Evolutionary conservation across 2,888 invertebrate species (phyloP), one percentile per base, ranked within the genome.

Genomic region (Lordiphosa andalusiaca): DNA sequence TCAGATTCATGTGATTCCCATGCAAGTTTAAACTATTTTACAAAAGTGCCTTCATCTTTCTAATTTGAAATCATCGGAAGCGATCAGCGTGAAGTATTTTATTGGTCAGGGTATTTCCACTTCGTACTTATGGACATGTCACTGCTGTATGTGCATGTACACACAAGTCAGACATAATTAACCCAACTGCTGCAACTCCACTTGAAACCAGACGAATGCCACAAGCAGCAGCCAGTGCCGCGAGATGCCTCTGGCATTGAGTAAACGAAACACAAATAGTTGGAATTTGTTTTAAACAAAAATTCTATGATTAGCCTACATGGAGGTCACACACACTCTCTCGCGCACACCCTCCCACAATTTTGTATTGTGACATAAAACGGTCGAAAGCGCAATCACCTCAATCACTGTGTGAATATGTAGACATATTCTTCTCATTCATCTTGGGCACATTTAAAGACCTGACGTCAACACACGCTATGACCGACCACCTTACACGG

Each of bases 381-480:
- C 38, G 41, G 12, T 57, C 48, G 46, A 42, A 59, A 57, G 74
- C 59, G 55, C 63, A 75, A 67, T 73, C 76, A 76, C 76, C 74
- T 69, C 56, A 30, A 30, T 61, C 40, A 13, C 10, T 33, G 25
- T 33, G 25, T 6, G 25, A 25, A 25, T 38, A 35, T 30, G 30
- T 13, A 10, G 25, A 39, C 13, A 50, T 6, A 36, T 61, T 44
- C 3, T 30, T 3, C 30, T 3, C 30, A 39, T 53, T 44, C 44
- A 30, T 42, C 56, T 19, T 19, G 42, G 62, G 67, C 61, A 77
- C 81, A 81, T 84, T 84, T 84, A 53, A 84, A 81, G 66, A 55
- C 74, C 66, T 81, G 71, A 60, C 71, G 82, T 77, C 84, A 80
- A 70, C 70, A 68, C 23, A 74, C 25, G 64, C 84, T 74, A 52